Percentiles rank a stretch among this genome's conserved stretches.
phyloP scores from a whole-genome alignment of 2,888 invertebrate species.

The Synergus gifuensis region DNA sequence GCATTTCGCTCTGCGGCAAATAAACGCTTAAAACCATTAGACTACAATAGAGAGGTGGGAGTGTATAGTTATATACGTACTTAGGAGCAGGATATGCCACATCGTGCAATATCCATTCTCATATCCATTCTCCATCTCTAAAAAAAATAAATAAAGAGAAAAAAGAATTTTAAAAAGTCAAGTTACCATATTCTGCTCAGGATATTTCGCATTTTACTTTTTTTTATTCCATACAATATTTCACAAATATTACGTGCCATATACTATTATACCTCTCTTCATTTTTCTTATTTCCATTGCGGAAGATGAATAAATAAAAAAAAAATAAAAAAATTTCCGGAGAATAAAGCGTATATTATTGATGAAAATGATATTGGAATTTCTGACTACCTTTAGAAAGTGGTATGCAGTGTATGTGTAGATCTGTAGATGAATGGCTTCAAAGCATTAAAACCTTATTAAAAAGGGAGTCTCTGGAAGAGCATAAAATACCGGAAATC shows the following conservation, averaged over 20 bases:
- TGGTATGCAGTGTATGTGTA: not conserved
- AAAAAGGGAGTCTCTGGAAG: constrained; percentile 23
- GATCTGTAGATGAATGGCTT: constrained; percentile 4
- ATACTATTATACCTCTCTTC: no score
- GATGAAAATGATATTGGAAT: not conserved
- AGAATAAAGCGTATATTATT: not conserved
- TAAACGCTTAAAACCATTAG: constrained; percentile 37
- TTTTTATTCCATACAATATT: not conserved
- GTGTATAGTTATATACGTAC: not conserved
- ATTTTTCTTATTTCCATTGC: no score
- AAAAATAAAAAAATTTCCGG: not conserved
- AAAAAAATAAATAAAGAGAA: not conserved
- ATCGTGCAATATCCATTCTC: not conserved
- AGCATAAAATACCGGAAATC: constrained; percentile 49
- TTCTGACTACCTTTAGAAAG: not conserved
- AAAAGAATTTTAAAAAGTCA: not conserved
- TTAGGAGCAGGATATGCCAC: not conserved
- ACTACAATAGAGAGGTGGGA: constrained; percentile 12
- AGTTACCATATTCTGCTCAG: not conserved
- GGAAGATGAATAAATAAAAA: no score
- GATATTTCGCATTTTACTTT: not conserved
- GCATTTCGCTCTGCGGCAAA: constrained; percentile 25
- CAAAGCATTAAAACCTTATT: constrained; percentile 14
- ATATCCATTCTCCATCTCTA: not conserved
- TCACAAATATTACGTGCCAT: no score